Evolutionary conservation across 2,113 vertebrate species (phyloP), one percentile per base, ranked within the genome.

Genomic region (Plotosus lineatus): DNA sequence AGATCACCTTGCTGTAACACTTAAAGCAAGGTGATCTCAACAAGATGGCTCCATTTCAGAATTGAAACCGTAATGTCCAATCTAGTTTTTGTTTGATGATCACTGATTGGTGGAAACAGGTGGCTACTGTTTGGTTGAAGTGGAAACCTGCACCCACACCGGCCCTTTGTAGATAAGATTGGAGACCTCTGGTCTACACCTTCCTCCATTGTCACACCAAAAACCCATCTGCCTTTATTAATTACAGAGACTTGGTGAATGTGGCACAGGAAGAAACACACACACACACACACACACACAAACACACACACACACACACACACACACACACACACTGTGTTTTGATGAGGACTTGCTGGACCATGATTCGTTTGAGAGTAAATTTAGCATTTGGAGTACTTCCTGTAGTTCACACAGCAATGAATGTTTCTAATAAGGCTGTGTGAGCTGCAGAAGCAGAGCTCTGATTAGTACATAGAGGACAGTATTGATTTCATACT

Each of bases 191-290:
- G n/a, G n/a, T 21, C 60, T 63, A 12, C 44, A 46, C 60, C 6
- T 60, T 10, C 28, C 63, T 71, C 51, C 23, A 19, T 44, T 42
- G 55, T 80, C 66, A 60, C 55, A 60, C 55, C 79, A 21, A 63
- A 21, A 11, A 28, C 53, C 79, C 69, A 74, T 81, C 79, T 81
- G 79, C 63, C 48, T 44, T 26, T 44, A 72, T 31, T 51, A 61
- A 74, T 68, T 21, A 42, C 68, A 56, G 66, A 72, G 51, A 60
- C 40, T 78, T 51, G 11, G 61, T 26, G 50, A 66, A 66, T 46
- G 66, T 23, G 28, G 46, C 26, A n/a, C 36, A 42, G 28, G 28
- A 28, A 48, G 36, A 63, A 26, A 50, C 44, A 23, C 60, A 51
- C 42, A 21, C 21, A 31, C 73, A 40, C 73, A 26, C 21, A 33